Evolutionary conservation across 2,113 vertebrate genomes (phyloP).

Genomic region (Empidonax traillii): DNA sequence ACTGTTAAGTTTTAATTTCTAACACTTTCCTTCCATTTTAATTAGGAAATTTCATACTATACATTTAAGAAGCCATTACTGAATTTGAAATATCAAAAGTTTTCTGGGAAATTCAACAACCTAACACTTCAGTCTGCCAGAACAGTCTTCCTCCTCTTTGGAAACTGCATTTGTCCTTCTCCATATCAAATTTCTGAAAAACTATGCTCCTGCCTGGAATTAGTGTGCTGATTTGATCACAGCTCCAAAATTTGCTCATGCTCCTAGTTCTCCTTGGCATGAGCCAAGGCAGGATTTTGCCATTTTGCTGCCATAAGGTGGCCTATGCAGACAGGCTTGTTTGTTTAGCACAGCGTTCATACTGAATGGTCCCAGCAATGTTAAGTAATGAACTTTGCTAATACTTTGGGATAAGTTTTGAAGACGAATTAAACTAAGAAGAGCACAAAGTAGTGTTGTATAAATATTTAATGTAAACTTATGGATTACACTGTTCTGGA

Average conservation of each 20-base stretch:
- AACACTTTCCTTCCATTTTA: background rate
- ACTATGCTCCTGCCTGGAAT: background rate
- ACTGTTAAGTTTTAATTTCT: background rate
- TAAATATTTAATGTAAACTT: constrained; percentile 75
- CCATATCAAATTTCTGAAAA: background rate
- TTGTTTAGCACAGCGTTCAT: background rate
- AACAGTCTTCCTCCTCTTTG: background rate
- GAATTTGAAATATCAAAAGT: background rate
- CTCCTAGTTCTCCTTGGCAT: background rate
- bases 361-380: background rate
- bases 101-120: background rate
- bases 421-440: constrained; percentile 21
- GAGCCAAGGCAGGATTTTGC: background rate
- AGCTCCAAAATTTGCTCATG: background rate
- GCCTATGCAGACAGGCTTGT: background rate
- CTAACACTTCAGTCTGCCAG: background rate
- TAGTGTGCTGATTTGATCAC: background rate
- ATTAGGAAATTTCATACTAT: background rate
- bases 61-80: background rate
- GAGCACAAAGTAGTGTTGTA: constrained; percentile 26
- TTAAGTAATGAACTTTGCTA: constrained; percentile 34
- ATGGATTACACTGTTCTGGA: constrained; percentile 64
- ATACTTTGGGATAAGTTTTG: constrained; percentile 33
- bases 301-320: background rate
- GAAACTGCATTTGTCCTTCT: background rate